Percentiles rank a stretch among this genome's conserved stretches.
Evolutionary conservation across 1,140 invertebrate genomes (phyloP).

Genomic region (Zaprionus gabonicus): DNA sequence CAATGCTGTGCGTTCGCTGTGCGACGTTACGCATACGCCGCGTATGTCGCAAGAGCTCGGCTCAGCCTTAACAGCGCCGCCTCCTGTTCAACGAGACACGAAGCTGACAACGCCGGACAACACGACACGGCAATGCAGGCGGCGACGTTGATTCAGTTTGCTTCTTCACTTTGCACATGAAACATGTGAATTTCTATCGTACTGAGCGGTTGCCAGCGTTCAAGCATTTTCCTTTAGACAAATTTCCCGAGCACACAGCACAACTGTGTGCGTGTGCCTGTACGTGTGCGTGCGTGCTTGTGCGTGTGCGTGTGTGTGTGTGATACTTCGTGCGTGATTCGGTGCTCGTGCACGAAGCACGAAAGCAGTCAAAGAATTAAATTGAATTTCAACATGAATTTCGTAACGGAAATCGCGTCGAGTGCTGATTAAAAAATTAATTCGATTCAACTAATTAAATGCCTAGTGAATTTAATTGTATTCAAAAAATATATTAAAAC

Average conservation of each 20-base stretch:
- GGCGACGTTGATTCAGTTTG: conserved; percentile 66
- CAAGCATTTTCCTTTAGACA: conserved; percentile 73
- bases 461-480: conserved; percentile 18
- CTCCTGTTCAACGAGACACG: conserved; percentile 3
- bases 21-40: conserved; percentile 44
- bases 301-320: conserved; percentile 38
- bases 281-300: conserved; percentile 39
- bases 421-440: conserved; percentile 22
- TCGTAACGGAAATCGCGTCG: conserved; percentile 11
- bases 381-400: conserved; percentile 7
- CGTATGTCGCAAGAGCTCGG: conserved; percentile 17
- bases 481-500: background rate
- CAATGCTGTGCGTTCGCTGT: conserved; percentile 7
- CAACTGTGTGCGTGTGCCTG: conserved; percentile 25
- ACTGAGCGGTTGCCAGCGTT: conserved; percentile 46
- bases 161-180: conserved; percentile 80
- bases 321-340: conserved; percentile 11
- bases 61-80: conserved; percentile 27
- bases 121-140: background rate
- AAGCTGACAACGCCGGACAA: background rate
- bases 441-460: conserved; percentile 22
- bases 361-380: conserved; percentile 2
- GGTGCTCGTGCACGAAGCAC: conserved; percentile 18
- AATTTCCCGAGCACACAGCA: conserved; percentile 45
- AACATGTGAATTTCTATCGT: conserved; percentile 78